Evolutionary conservation across 2,888 invertebrate species (phyloP).

Genomic region (Parasteatoda lunata): DNA sequence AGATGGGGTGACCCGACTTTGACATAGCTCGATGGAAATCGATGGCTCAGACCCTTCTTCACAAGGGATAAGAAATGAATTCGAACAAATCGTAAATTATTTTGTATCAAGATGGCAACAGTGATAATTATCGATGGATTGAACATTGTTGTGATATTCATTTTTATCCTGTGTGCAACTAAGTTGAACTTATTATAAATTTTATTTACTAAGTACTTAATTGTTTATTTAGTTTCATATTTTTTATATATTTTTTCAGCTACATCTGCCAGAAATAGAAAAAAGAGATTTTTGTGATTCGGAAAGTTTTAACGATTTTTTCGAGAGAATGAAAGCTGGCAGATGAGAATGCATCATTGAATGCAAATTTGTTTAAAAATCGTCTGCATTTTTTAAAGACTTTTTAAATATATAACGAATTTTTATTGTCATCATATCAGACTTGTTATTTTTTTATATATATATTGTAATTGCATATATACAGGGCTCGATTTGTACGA

Average conservation of each 20-base stretch:
- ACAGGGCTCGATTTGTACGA: no score
- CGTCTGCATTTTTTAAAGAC: no score
- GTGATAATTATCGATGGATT: not conserved
- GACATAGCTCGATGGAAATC: constrained; percentile 14
- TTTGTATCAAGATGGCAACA: not conserved
- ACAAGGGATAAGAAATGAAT: not conserved
- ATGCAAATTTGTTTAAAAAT: not conserved
- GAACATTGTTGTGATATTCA: no score
- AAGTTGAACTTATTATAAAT: no score
- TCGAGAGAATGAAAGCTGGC: constrained; percentile 30
- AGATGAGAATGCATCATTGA: no score
- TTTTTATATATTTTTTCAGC: constrained; percentile 22
- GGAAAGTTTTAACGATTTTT: constrained; percentile 41
- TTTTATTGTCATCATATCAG: no score
- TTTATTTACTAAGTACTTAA: not conserved
- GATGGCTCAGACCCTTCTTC: not conserved
- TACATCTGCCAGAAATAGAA: constrained; percentile 36
- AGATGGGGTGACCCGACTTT: constrained; percentile 37
- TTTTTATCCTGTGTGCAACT: not conserved
- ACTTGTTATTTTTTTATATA: no score
- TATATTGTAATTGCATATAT: no score
- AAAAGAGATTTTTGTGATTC: constrained; percentile 17
- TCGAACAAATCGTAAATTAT: not conserved
- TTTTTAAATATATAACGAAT: no score
- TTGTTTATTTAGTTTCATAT: not conserved